Evolutionary conservation across 2,113 vertebrate species (phyloP), one percentile per base, ranked within the genome.

Genomic region (Onychorhynchus coronatus): DNA sequence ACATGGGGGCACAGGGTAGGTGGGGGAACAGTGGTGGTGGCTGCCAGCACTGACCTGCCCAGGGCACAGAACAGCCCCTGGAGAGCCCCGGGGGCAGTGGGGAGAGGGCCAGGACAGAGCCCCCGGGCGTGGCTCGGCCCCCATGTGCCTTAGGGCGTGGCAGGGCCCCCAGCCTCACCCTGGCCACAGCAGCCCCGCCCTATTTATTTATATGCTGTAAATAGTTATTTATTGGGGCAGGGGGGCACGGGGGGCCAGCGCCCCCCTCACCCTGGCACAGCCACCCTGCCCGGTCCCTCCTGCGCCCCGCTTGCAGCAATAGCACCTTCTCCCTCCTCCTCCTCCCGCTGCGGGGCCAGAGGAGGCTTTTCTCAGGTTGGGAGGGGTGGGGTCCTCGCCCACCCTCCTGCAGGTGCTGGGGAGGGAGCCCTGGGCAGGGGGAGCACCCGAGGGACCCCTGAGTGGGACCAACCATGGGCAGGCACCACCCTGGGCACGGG

Each of bases 191-290:
- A 16, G 50, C 30, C 67, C 72, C 41, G 62, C 93, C 68, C 56
- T 94, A 95, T 96, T 97, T 97, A 97, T 97, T 97, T 95, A 94
- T 96, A 28, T 5, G 76, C 93, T 97, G 97, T 97, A 97, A n/a
- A 97, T 96, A 97, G 20, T 97, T 92, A 97, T 97, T 97, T 97
- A 97, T 97, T 97, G 14, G 1, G 78, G 91, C 83, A 21, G 56
- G 75, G 75, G 81, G 41, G 63, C 11, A 33, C 11, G 28, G 49
- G 66, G 66, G 6, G 3, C 14, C 86, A 17, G 59, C 59, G 41
- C 37, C 44, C 37, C 67, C 50, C 46, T 41, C 65, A 63, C 73
- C 37, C 73, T 5, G 62, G 62, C 53, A 86, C 39, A 52, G 55
- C 50, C 0, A 12, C 92, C 61, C 50, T 18, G 47, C 84, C 84